A percentile compares a stretch with the other conserved stretches of the same genome.
These are phyloP conservation scores for Phania funesta DNA, from an alignment of 2,888 invertebrate genomes.

Conservation along the genomic window DNA sequence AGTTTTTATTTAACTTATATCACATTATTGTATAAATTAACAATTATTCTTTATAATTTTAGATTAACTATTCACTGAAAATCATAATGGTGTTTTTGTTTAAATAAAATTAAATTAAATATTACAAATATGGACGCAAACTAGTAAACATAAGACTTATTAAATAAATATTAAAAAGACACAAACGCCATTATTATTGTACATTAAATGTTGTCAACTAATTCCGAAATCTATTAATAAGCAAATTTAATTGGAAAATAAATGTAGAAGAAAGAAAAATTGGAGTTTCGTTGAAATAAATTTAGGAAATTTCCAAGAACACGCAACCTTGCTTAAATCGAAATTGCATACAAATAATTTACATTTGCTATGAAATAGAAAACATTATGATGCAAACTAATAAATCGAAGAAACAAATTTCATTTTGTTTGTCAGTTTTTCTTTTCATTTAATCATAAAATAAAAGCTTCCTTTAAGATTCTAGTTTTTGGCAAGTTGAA, in stretches of 20 bases:
- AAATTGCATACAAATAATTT: too few relatives aligned
- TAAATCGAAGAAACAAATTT: too few relatives aligned
- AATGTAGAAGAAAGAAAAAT: too few relatives aligned
- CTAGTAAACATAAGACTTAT: constrained; percentile 6
- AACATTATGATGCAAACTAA: too few relatives aligned
- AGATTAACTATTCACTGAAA: constrained; percentile 35
- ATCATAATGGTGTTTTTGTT: constrained; percentile 16
- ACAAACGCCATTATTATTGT: constrained; percentile 33
- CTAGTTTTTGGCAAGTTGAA: neutral
- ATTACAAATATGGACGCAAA: constrained; percentile 48
- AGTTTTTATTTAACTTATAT: constrained; percentile 62
- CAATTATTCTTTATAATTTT: constrained; percentile 9
- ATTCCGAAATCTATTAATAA: neutral
- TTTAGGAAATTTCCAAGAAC: too few relatives aligned
- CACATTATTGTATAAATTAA: constrained; percentile 65
- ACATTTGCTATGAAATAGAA: too few relatives aligned
- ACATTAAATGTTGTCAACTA: constrained; percentile 51
- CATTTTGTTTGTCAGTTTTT: too few relatives aligned
- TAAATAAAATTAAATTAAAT: constrained; percentile 20
- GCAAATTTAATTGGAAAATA: too few relatives aligned
- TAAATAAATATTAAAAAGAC: neutral
- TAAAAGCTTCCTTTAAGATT: neutral
- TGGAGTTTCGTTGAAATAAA: too few relatives aligned
- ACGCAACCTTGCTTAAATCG: too few relatives aligned
- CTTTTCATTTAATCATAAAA: too few relatives aligned